These are phyloP conservation scores for Busseola fusca DNA, from an alignment of 2,888 invertebrate species.

Conservation along the genomic window DNA sequence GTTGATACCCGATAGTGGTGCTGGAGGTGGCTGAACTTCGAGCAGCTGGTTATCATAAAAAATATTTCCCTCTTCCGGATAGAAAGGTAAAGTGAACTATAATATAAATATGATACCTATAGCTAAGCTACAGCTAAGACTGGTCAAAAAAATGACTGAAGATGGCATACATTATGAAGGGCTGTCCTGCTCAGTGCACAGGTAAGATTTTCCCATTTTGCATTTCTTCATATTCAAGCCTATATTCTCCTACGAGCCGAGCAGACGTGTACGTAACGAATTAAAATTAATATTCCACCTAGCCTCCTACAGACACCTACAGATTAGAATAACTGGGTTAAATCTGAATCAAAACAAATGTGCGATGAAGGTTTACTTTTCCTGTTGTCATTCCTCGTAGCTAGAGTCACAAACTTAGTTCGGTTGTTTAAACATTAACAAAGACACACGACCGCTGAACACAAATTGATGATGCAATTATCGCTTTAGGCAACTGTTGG, in stretches of 20 bases:
- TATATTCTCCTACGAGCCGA: background rate
- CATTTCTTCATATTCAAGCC: background rate
- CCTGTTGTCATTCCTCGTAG: slow-evolving; percentile 19
- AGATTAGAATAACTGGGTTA: background rate
- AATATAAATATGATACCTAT: too few relatives aligned
- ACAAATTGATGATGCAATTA: slow-evolving; percentile 83
- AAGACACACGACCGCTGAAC: slow-evolving; percentile 65
- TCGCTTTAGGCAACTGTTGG: slow-evolving; percentile 77
- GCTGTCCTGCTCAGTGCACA: too few relatives aligned
- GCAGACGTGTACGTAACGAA: background rate
- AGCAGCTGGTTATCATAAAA: background rate
- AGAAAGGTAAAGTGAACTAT: background rate
- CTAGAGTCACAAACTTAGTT: slow-evolving; percentile 9
- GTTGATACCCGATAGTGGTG: slow-evolving; percentile 16
- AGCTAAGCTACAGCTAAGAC: background rate
- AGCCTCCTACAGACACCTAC: background rate
- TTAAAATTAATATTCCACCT: too few relatives aligned
- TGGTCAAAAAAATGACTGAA: background rate
- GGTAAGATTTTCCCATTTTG: too few relatives aligned
- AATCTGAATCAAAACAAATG: slow-evolving; percentile 13
- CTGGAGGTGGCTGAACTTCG: background rate
- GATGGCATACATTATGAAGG: background rate
- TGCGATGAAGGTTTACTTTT: slow-evolving; percentile 2
- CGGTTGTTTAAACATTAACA: slow-evolving; percentile 47
- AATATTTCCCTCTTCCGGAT: background rate